A percentile compares a stretch with the other conserved stretches of the same genome.
Evolutionary conservation across 2,113 vertebrate species (phyloP).

Genomic region (Corythornis vintsioides): DNA sequence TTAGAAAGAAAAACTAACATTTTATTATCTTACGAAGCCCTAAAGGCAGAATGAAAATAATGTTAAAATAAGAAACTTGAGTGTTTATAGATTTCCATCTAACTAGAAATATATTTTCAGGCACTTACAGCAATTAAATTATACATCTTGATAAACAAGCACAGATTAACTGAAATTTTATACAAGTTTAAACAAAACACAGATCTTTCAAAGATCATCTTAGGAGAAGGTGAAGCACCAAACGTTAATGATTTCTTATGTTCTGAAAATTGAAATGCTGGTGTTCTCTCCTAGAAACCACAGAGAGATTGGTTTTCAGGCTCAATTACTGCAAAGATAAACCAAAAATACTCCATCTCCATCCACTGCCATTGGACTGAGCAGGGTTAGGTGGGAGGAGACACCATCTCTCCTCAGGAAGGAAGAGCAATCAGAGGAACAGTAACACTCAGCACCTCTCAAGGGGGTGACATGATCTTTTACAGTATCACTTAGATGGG

Average conservation of each 20-base stretch:
- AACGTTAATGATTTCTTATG: background rate
- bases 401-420: background rate
- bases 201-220: background rate
- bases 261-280: background rate
- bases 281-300: background rate
- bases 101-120: slow-evolving; percentile 39
- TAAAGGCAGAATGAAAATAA: slow-evolving; percentile 7
- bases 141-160: slow-evolving; percentile 37
- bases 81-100: slow-evolving; percentile 26
- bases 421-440: background rate
- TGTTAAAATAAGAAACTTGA: slow-evolving; percentile 22
- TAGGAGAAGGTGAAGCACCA: background rate
- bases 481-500: background rate
- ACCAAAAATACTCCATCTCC: background rate
- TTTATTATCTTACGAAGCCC: background rate
- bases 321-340: background rate
- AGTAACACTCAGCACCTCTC: background rate
- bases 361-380: accelerated
- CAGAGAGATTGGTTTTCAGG: background rate
- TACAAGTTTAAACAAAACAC: slow-evolving; percentile 1
- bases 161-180: slow-evolving; percentile 37
- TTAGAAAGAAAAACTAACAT: slow-evolving; percentile 7
- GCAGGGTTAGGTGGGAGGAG: background rate
- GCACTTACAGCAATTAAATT: slow-evolving; percentile 37
- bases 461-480: background rate